phyloP scores from a whole-genome alignment of 2,797 vertebrate genomes.

The Tauraco hartlaubi region DNA sequence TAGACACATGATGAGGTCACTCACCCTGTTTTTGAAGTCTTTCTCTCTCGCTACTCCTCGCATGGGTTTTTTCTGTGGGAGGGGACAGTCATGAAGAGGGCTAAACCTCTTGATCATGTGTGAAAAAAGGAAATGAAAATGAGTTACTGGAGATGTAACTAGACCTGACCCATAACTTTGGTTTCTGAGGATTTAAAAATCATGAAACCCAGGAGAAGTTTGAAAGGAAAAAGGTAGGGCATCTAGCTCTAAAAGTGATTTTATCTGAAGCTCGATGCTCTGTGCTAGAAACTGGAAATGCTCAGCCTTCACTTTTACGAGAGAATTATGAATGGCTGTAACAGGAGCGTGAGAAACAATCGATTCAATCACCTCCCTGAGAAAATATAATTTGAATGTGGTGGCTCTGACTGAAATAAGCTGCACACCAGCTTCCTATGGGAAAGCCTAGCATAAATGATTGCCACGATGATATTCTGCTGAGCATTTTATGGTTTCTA shows the following conservation, averaged over 20 bases:
- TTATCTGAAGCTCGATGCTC: background rate
- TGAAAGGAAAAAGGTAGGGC: background rate
- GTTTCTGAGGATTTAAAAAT: conserved; percentile 37
- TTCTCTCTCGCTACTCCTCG: conserved; percentile 14
- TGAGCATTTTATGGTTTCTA: background rate
- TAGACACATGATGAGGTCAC: conserved; percentile 47
- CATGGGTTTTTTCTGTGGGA: conserved; percentile 60
- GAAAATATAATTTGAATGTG: background rate
- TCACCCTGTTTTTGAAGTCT: conserved; percentile 56
- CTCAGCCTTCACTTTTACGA: background rate
- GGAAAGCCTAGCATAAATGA: background rate
- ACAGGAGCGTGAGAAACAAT: conserved; percentile 2
- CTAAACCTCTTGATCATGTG: conserved; percentile 52
- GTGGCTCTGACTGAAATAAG: background rate
- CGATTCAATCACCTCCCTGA: conserved; percentile 5
- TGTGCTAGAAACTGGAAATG: background rate
- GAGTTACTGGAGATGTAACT: conserved; percentile 6
- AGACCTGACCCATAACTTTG: conserved; percentile 9
- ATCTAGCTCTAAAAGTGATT: background rate
- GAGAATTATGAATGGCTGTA: conserved; percentile 8
- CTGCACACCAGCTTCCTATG: background rate
- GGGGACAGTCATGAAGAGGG: conserved; percentile 52
- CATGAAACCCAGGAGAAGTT: background rate
- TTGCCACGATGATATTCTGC: background rate
- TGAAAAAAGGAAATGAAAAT: conserved; percentile 71